These are phyloP conservation scores for Bradypus variegatus DNA, from an alignment of 2,797 vertebrate genomes.

Conservation along the genomic window DNA sequence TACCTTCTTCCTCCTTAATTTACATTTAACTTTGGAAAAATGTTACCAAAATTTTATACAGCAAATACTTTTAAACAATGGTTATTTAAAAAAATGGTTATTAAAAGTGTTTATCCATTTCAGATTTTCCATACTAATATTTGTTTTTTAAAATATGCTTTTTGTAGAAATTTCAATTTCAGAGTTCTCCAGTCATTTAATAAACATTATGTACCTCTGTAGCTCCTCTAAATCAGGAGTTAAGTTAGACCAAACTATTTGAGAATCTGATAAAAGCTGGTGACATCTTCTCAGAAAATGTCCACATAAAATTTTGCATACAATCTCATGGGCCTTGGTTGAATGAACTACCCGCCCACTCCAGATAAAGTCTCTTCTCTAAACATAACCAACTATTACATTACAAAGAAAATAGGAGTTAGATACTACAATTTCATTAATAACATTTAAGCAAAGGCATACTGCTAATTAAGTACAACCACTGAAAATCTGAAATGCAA, in stretches of 20 bases:
- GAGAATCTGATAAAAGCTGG: background rate
- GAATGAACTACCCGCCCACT: background rate
- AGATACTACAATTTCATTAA: background rate
- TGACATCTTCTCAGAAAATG: background rate
- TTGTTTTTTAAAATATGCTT: background rate
- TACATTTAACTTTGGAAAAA: background rate
- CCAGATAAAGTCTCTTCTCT: background rate
- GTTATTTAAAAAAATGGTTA: background rate
- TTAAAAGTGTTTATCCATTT: background rate
- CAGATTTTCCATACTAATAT: background rate
- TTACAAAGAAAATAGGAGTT: background rate
- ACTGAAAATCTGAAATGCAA: background rate
- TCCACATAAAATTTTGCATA: background rate
- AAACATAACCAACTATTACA: background rate
- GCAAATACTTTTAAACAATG: background rate
- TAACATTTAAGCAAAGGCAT: background rate
- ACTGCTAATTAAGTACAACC: background rate
- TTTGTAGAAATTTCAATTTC: background rate
- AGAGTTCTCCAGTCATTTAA: background rate
- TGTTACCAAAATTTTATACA: background rate
- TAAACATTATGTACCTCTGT: background rate
- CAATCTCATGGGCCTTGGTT: background rate
- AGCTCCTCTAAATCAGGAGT: background rate
- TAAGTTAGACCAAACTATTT: background rate
- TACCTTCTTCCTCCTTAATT: background rate